phyloP scores from a whole-genome alignment of 2,888 invertebrate genomes.

The Papilio elwesi region DNA sequence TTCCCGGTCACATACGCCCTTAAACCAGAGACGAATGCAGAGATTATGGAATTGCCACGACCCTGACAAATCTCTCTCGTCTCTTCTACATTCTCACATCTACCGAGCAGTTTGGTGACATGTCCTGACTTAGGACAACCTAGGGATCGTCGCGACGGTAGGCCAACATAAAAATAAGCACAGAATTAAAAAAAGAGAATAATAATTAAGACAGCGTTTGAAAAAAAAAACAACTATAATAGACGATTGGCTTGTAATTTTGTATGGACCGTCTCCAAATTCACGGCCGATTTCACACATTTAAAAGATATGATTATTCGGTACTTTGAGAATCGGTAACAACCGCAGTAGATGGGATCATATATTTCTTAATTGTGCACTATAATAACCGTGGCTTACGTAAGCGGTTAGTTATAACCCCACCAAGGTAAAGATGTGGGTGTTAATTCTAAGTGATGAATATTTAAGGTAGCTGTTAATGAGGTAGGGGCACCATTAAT shows the following conservation, averaged over 20 bases:
- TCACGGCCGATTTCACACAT: slow-evolving; percentile 13
- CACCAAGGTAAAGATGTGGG: slow-evolving; percentile 6
- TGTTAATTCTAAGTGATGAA: slow-evolving; percentile 29
- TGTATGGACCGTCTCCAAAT: not conserved
- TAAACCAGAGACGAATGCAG: no score
- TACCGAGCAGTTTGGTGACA: no score
- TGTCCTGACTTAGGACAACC: no score
- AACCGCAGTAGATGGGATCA: slow-evolving; percentile 8
- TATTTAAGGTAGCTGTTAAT: slow-evolving; percentile 36
- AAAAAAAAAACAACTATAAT: not conserved
- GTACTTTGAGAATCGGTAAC: slow-evolving; percentile 10
- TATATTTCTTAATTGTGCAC: not conserved
- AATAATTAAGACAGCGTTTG: not conserved
- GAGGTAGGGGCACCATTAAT: slow-evolving; percentile 26
- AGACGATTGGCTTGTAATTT: not conserved
- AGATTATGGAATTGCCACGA: no score
- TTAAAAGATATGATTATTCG: slow-evolving; percentile 10
- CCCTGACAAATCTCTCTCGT: no score
- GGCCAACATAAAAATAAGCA: no score
- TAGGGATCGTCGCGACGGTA: no score
- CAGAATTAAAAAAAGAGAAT: not conserved
- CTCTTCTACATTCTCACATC: no score
- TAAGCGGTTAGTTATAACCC: not conserved
- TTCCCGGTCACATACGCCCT: no score
- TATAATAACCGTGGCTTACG: not conserved